Base-by-base conservation (phyloP, 2,888 invertebrate species). In the Acleris holmiana region DNA sequence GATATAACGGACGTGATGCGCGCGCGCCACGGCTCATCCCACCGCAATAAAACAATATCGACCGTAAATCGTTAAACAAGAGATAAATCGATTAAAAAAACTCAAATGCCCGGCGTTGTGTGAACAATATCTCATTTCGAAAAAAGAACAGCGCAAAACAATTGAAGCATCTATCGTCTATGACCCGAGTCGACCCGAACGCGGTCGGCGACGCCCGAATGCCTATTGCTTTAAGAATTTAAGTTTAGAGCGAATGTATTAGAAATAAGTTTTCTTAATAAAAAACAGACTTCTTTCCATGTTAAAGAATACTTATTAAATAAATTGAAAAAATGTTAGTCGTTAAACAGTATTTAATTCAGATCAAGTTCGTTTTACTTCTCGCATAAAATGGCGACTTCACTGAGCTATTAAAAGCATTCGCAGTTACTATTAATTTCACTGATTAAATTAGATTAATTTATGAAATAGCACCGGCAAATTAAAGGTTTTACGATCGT, bases 121-220 rank as follows among this genome's bases (percentile, higher is more conserved):
- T 57, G 69, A 70, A 69, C 70, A 69, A 71, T 69, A 69, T 66
- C 74, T 76, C 75, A 76, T 78, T 75, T 78, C 69, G 68, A 75
- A 78, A 76, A 79, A 77, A 74, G 71, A 76, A 73, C 71, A 70
- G 77, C 76, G 79, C 77, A 80, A 86, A 85, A 89, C 89, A 89
- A 89, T 89, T 87, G 89, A 82, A 82, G 83, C 84, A 86, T 88
- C 84, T 84, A 84, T 82, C 78, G 78, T 76, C 76, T 69, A 71
- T 73, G 78, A 76, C 73, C 75, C 68, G 61, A 70, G 68, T 70
- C 74, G 78, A 77, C 75, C 75, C 75, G 73, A 71, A 73, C 69
- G 72, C 72, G 76, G 69, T 71, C 58, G 63, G 41, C 48, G 35
- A 17, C 17, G 57, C 71, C 70, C 73, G 69, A 51, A 74, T 78